A percentile compares a stretch with the other conserved stretches of the same genome.
These are phyloP conservation scores for Rhinogobio ventralis DNA, from an alignment of 2,797 vertebrate species.

Conservation along the genomic window DNA sequence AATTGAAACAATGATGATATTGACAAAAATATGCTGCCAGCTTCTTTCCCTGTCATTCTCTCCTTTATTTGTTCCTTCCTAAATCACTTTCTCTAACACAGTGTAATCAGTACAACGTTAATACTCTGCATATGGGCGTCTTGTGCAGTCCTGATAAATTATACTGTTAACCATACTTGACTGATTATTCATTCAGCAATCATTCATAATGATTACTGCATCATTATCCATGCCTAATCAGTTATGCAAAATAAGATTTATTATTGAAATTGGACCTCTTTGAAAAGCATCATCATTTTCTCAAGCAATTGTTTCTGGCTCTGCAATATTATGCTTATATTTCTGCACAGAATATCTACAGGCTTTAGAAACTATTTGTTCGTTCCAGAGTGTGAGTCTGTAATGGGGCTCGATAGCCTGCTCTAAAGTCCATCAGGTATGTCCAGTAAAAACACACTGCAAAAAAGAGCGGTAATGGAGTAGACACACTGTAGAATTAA, in stretches of 20 bases:
- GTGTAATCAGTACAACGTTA: background rate
- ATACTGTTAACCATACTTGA: background rate
- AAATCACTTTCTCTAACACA: background rate
- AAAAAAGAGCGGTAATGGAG: too few species aligned
- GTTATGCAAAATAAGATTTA: constrained; percentile 31
- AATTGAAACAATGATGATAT: constrained; percentile 79
- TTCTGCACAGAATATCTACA: background rate
- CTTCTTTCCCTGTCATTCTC: constrained; percentile 44
- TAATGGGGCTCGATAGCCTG: constrained; percentile 69
- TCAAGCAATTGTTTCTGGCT: constrained; percentile 7
- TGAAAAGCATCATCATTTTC: constrained; percentile 17
- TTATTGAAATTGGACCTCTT: constrained; percentile 28
- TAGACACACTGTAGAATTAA: background rate
- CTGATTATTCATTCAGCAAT: constrained; percentile 16
- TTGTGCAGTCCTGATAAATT: constrained; percentile 26
- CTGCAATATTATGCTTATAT: background rate
- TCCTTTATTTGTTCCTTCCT: constrained; percentile 40
- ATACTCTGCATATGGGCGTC: background rate
- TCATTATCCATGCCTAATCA: constrained; percentile 34
- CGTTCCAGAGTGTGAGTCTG: constrained; percentile 55
- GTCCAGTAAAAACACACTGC: background rate
- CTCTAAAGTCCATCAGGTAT: background rate
- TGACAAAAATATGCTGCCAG: constrained; percentile 67
- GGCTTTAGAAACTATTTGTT: constrained; percentile 27
- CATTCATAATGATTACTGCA: constrained; percentile 17